Conservation (phyloP, 2,113 vertebrate species). For the Prochilodus magdalenae region DNA sequence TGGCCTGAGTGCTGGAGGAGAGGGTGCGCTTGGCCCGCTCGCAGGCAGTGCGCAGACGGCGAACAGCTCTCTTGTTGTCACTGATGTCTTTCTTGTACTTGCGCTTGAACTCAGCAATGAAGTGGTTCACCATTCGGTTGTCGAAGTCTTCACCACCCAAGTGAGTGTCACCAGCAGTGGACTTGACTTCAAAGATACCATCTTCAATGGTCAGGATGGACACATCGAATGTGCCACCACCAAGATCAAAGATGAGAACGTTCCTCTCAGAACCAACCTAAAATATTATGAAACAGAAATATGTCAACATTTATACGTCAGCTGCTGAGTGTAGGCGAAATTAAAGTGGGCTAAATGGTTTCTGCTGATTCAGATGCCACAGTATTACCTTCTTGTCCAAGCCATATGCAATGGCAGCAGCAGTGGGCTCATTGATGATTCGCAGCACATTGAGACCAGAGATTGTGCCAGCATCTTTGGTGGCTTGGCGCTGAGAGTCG, state of each 20-base stretch:
- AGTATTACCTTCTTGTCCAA: conserved; percentile 78
- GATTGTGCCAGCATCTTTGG: conserved; percentile 81
- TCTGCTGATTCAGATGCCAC: not conserved
- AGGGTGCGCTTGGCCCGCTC: conserved; percentile 82
- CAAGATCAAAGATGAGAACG: conserved; percentile 92
- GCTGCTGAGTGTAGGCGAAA: not conserved
- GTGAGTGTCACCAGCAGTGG: conserved; percentile 81
- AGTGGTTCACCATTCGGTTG: conserved; percentile 82
- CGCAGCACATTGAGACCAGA: conserved; percentile 80
- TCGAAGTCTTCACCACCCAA: conserved; percentile 81
- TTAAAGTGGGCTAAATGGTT: not conserved
- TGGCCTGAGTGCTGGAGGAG: conserved; percentile 83
- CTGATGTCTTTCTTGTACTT: conserved; percentile 83
- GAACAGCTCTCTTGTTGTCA: conserved; percentile 82
- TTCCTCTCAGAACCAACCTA: conserved; percentile 86
- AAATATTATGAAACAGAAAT: conserved; percentile 8
- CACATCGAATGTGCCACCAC: conserved; percentile 92
- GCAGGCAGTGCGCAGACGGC: conserved; percentile 80
- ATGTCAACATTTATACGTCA: not conserved
- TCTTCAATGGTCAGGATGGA: conserved; percentile 80
- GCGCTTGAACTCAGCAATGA: conserved; percentile 81
- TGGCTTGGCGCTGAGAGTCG: conserved; percentile 81
- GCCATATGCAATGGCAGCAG: conserved; percentile 81
- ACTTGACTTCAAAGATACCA: conserved; percentile 81
- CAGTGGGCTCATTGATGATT: conserved; percentile 83